phyloP scores from a whole-genome alignment of 2,888 invertebrate genomes.

The Mimas tiliae region DNA sequence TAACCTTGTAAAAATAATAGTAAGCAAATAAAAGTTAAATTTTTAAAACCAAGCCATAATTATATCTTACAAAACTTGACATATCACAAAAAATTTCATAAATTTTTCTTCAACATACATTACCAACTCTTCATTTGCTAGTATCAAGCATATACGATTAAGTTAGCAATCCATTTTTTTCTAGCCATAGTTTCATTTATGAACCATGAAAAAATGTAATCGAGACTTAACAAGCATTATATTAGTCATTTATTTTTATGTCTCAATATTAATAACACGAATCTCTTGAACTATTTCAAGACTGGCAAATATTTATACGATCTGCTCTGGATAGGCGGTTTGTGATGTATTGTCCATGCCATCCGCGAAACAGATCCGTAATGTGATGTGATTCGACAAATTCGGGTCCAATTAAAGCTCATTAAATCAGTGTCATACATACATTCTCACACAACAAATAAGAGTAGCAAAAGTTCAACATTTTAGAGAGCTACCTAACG shows the following conservation, averaged over 20 bases:
- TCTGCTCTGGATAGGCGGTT: not conserved
- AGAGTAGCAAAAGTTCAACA: constrained; percentile 36
- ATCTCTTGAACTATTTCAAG: not conserved
- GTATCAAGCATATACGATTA: too few species aligned
- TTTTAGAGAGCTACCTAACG: constrained; percentile 73
- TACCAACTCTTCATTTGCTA: too few species aligned
- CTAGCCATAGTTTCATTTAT: too few species aligned
- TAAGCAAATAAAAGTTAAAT: not conserved
- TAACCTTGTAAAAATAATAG: not conserved
- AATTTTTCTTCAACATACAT: too few species aligned
- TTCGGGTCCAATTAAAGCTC: constrained; percentile 16
- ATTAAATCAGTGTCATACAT: not conserved
- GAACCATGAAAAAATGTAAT: too few species aligned
- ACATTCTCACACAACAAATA: constrained; percentile 30
- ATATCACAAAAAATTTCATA: not conserved
- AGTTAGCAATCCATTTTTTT: too few species aligned
- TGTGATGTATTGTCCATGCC: constrained; percentile 11
- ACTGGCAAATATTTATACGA: too few species aligned
- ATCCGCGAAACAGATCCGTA: not conserved
- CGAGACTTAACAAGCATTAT: too few species aligned
- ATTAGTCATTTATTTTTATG: too few species aligned
- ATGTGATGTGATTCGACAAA: constrained; percentile 8
- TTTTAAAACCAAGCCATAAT: too few species aligned
- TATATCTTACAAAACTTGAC: not conserved
- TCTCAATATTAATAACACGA: too few species aligned